A percentile compares a stretch with the other conserved stretches of the same genome.
These are phyloP conservation scores for Epizoanthus ramosus DNA, from an alignment of 92 coral and sea anemone genomes.

Conservation along the genomic window DNA sequence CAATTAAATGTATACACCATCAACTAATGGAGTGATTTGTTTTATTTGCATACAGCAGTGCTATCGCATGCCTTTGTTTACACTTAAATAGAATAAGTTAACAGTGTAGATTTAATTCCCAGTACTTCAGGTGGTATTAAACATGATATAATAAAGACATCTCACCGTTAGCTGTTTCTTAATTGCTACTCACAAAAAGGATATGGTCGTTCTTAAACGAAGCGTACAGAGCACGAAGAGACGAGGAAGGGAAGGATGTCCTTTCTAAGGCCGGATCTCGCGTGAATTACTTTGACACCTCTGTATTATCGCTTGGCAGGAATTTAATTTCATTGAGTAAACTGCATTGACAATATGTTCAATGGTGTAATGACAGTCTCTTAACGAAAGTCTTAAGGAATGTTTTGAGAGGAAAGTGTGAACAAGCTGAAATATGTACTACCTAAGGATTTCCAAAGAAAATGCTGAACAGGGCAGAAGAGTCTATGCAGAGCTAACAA, in stretches of 20 bases:
- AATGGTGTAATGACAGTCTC: conserved; percentile 52
- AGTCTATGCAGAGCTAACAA: background rate
- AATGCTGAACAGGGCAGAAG: background rate
- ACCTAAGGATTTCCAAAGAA: background rate
- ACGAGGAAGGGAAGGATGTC: background rate
- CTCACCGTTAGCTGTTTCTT: background rate
- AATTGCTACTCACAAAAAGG: conserved; percentile 2
- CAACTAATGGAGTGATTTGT: conserved; percentile 64
- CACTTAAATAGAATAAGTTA: conserved; percentile 67
- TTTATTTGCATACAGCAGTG: conserved; percentile 79
- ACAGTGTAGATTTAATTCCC: conserved; percentile 84
- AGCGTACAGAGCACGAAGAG: too few species aligned
- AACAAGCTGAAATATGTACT: background rate
- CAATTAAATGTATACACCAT: conserved; percentile 65
- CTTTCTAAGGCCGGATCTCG: conserved; percentile 30
- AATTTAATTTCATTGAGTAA: conserved; percentile 69
- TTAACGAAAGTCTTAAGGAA: conserved; percentile 1
- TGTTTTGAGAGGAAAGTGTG: conserved; percentile 45
- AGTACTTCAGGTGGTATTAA: conserved; percentile 75
- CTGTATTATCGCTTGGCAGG: conserved; percentile 57
- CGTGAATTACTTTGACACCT: conserved; percentile 54
- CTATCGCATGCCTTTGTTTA: conserved; percentile 87
- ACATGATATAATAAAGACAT: conserved; percentile 35
- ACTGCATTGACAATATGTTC: conserved; percentile 62
- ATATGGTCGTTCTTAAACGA: background rate